phyloP scores from a whole-genome alignment of 2,113 vertebrate genomes.

The Epinephelus moara region DNA sequence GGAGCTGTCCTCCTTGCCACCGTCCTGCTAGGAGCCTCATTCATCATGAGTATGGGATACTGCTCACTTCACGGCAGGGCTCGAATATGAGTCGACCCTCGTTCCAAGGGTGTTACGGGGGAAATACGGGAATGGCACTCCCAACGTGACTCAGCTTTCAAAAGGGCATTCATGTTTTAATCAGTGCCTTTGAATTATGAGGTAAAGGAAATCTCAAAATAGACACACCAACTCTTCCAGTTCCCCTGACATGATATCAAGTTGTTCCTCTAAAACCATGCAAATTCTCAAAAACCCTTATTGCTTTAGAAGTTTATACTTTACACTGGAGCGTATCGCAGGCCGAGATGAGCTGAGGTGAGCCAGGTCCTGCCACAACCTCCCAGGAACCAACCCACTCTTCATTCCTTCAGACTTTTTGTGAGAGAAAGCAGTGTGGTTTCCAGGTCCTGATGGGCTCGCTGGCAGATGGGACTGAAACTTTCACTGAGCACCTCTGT shows the following conservation, averaged over 20 bases:
- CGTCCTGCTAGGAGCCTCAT: constrained; percentile 71
- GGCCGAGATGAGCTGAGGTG: constrained; percentile 14
- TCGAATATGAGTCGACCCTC: constrained; percentile 40
- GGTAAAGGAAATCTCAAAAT: neutral
- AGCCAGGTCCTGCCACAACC: constrained; percentile 22
- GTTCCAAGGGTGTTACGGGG: constrained; percentile 12
- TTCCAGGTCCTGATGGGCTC: constrained; percentile 62
- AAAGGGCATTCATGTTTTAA: constrained; percentile 16
- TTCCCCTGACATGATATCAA: neutral
- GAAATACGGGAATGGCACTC: constrained; percentile 35
- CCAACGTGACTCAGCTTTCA: constrained; percentile 45
- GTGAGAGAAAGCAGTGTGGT: constrained; percentile 40
- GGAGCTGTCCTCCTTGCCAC: constrained; percentile 76
- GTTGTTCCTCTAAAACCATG: neutral
- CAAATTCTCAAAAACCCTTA: neutral
- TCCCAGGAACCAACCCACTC: constrained; percentile 31
- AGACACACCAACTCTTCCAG: neutral
- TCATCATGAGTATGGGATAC: constrained; percentile 71
- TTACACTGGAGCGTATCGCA: neutral
- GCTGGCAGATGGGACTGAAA: constrained; percentile 65
- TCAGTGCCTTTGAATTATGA: neutral
- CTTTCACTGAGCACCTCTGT: constrained; percentile 69
- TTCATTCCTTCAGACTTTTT: constrained; percentile 28
- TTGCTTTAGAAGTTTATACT: neutral
- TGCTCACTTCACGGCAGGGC: constrained; percentile 45